phyloP scores from a whole-genome alignment of 2,797 vertebrate genomes.

The Sebastes oblongus region DNA sequence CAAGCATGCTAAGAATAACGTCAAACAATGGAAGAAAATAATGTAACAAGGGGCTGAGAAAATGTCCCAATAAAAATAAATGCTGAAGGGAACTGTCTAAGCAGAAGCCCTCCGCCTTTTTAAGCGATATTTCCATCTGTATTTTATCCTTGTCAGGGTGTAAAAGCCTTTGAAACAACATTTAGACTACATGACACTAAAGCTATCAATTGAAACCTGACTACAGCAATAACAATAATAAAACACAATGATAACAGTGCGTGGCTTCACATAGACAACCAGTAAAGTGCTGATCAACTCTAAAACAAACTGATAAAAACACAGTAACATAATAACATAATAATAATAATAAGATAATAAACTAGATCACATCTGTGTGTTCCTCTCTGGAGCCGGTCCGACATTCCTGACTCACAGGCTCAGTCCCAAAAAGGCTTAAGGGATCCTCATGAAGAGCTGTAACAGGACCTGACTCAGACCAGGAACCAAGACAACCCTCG shows the following conservation, averaged over 20 bases:
- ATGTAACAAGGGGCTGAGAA: neutral
- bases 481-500: neutral
- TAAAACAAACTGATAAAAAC: no score
- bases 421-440: neutral
- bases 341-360: no score
- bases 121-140: neutral
- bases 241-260: neutral
- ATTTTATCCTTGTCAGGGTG: neutral
- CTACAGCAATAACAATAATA: neutral
- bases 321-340: no score
- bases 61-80: neutral
- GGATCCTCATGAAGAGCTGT: neutral
- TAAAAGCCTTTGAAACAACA: neutral
- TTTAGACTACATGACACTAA: neutral
- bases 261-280: neutral
- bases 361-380: neutral
- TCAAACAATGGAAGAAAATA: neutral
- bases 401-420: slow-evolving; percentile 40
- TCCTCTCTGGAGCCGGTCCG: neutral
- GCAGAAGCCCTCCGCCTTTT: neutral
- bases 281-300: no score
- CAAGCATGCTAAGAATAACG: neutral
- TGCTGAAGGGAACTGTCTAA: neutral
- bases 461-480: slow-evolving; percentile 3
- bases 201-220: neutral